Evolutionary conservation across 2,888 invertebrate genomes (phyloP).

Genomic region (Galerucella nymphaeae): DNA sequence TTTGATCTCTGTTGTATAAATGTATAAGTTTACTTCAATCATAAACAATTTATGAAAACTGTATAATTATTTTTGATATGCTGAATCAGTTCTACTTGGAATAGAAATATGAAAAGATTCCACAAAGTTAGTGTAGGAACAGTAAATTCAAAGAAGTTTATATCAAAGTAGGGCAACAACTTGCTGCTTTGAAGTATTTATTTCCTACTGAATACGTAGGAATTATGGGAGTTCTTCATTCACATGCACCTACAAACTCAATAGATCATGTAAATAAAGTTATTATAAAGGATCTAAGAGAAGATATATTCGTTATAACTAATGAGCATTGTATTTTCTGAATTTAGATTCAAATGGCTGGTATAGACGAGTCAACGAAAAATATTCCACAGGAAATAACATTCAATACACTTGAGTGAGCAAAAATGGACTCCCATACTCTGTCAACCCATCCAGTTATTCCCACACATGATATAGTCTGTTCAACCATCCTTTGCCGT

Average conservation of each 20-base stretch:
- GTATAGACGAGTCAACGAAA: slow-evolving; percentile 94
- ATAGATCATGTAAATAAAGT: slow-evolving; percentile 87
- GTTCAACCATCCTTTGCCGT: too few relatives aligned
- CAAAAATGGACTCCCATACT: too few relatives aligned
- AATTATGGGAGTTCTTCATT: slow-evolving; percentile 91
- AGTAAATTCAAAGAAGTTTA: slow-evolving; percentile 77
- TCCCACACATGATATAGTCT: too few relatives aligned
- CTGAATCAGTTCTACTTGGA: too few relatives aligned
- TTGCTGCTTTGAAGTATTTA: slow-evolving; percentile 95
- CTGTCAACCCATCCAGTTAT: too few relatives aligned
- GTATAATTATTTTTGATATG: too few relatives aligned
- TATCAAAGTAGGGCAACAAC: slow-evolving; percentile 97
- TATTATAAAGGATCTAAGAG: slow-evolving; percentile 86
- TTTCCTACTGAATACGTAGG: slow-evolving; percentile 93
- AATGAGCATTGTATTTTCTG: slow-evolving; percentile 90
- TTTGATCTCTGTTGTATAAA: slow-evolving; percentile 89
- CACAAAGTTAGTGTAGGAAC: too few relatives aligned
- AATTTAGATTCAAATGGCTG: slow-evolving; percentile 96
- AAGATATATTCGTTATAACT: slow-evolving; percentile 81
- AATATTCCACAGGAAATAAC: slow-evolving; percentile 91
- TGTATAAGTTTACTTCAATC: slow-evolving; percentile 66
- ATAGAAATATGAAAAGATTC: too few relatives aligned
- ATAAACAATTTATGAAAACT: too few relatives aligned
- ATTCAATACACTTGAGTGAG: too few relatives aligned
- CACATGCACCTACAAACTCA: slow-evolving; percentile 89